phyloP scores from a whole-genome alignment of 2,113 vertebrate species.

The Anolis carolinensis region DNA sequence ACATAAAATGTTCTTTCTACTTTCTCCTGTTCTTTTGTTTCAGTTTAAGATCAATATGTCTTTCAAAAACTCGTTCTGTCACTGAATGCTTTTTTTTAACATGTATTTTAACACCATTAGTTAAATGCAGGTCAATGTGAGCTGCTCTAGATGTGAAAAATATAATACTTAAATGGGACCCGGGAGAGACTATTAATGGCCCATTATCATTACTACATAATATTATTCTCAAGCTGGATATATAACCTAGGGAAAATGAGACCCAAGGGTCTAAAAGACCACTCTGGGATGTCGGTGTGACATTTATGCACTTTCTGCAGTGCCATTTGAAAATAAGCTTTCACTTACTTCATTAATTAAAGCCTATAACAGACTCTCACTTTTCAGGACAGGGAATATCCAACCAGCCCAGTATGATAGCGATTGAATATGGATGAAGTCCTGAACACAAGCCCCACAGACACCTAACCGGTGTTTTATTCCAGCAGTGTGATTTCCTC shows the following conservation, averaged over 20 bases:
- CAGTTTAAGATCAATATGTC: not conserved
- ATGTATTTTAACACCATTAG: slow-evolving; percentile 40
- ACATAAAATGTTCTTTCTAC: not conserved
- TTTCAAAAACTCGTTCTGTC: slow-evolving; percentile 10
- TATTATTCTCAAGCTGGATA: slow-evolving; percentile 23
- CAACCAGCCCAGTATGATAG: not conserved
- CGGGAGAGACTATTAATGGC: slow-evolving; percentile 26
- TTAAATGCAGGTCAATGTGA: slow-evolving; percentile 47
- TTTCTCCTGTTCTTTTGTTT: not conserved
- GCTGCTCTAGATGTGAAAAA: slow-evolving; percentile 38
- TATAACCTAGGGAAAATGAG: slow-evolving; percentile 38
- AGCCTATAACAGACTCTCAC: not conserved
- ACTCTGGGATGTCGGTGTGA: slow-evolving; percentile 33
- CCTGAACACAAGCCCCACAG: not conserved
- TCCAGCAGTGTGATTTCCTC: not conserved
- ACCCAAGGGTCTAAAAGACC: slow-evolving; percentile 14
- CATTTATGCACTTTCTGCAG: slow-evolving; percentile 8
- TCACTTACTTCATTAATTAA: slow-evolving; percentile 5
- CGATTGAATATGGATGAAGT: not conserved
- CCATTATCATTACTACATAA: slow-evolving; percentile 19
- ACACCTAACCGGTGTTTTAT: not conserved
- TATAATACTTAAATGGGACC: slow-evolving; percentile 43
- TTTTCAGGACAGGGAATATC: not conserved
- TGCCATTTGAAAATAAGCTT: not conserved
- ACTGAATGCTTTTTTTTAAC: slow-evolving; percentile 27